phyloP scores from a whole-genome alignment of 2,113 vertebrate genomes.

The Protobothrops mucrosquamatus region DNA sequence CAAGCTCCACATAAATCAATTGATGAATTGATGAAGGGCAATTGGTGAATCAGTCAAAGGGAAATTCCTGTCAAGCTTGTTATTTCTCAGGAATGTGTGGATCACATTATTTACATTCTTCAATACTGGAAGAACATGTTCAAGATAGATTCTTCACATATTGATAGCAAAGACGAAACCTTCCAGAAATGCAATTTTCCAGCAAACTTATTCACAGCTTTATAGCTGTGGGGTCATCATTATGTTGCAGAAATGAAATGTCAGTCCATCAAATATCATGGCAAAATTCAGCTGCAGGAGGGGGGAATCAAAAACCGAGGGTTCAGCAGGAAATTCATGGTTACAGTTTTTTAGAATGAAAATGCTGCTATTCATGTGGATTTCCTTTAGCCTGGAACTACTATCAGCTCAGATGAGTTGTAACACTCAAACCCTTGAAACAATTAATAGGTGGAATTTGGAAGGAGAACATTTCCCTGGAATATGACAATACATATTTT shows the following conservation, averaged over 20 bases:
- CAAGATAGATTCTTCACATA: background rate
- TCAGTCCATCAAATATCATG: background rate
- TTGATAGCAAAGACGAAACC: background rate
- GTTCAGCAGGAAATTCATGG: background rate
- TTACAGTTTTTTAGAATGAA: background rate
- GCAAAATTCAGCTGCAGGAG: background rate
- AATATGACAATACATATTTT: background rate
- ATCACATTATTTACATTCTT: background rate
- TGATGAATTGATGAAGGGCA: background rate
- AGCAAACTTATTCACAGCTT: background rate
- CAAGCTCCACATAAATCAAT: background rate
- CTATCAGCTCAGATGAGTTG: background rate
- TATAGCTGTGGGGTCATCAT: background rate
- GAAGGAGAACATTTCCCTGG: background rate
- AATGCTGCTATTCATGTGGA: background rate
- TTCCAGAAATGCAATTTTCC: background rate
- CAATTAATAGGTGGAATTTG: background rate
- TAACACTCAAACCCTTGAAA: background rate
- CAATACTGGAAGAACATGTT: background rate
- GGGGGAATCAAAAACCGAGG: background rate
- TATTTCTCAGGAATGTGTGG: background rate
- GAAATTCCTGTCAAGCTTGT: background rate
- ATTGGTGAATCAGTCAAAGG: background rate
- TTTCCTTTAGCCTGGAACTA: background rate
- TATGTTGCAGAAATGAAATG: background rate